phyloP scores from a whole-genome alignment of 1,140 invertebrate species.

The Cydia strobilella region DNA sequence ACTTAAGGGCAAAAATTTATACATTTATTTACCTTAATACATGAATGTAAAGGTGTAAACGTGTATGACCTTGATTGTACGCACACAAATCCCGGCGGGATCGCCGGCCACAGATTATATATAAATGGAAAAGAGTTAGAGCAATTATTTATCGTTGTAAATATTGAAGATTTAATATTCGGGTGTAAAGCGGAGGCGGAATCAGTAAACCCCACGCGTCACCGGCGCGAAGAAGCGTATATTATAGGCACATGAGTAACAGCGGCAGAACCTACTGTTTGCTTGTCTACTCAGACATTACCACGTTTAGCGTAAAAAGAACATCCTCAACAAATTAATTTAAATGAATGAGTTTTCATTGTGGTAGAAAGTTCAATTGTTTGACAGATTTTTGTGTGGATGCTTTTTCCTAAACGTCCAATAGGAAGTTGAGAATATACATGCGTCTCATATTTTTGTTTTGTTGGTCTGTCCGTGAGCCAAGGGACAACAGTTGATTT shows the following conservation, averaged over 20 bases:
- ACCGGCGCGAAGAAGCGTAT: constrained; percentile 41
- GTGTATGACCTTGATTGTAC: neutral
- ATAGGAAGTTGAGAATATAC: neutral
- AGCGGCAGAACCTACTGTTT: no score
- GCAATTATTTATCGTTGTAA: constrained; percentile 60
- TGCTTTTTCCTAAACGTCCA: no score
- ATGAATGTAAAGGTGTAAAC: neutral
- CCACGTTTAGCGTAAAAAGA: neutral
- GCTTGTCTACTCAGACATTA: no score
- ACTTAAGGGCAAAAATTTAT: neutral
- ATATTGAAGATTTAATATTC: constrained; percentile 47
- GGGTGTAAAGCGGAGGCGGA: constrained; percentile 37
- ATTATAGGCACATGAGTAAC: neutral
- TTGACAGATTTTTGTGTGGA: no score
- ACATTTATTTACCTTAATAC: constrained; percentile 7
- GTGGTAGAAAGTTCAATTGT: no score
- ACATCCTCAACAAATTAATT: neutral
- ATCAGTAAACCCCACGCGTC: constrained; percentile 59
- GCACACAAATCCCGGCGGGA: neutral
- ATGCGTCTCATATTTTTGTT: no score
- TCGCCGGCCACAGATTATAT: constrained; percentile 16
- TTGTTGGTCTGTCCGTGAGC: neutral
- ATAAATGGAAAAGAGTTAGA: constrained; percentile 41
- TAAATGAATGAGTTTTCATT: no score
- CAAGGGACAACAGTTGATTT: neutral